Conservation (phyloP, 2,888 invertebrate genomes). For the Lepidochitona cinerea region DNA sequence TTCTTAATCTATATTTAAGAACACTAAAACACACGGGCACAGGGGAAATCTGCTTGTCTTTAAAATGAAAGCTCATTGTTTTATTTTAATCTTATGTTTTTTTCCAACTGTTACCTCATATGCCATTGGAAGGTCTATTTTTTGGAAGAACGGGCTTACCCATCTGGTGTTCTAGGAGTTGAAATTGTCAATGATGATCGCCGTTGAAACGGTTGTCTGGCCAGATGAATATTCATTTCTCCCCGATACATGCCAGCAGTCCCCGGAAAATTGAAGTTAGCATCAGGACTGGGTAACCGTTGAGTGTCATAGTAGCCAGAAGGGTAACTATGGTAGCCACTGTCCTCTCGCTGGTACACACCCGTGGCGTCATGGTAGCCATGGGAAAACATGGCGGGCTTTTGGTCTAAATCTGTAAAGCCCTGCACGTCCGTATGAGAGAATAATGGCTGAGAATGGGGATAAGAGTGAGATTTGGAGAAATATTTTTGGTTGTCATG, state of each 20-base stretch:
- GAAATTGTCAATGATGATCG: slow-evolving; percentile 56
- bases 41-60: too few relatives aligned
- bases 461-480: slow-evolving; percentile 28
- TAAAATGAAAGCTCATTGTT: too few relatives aligned
- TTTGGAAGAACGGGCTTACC: slow-evolving; percentile 36
- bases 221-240: slow-evolving; percentile 42
- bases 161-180: slow-evolving; percentile 53
- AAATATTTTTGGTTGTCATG: slow-evolving; percentile 41
- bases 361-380: slow-evolving; percentile 36
- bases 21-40: too few relatives aligned
- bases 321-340: slow-evolving; percentile 44
- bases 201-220: slow-evolving; percentile 44
- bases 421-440: slow-evolving; percentile 11
- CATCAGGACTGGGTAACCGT: slow-evolving; percentile 27
- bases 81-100: too few relatives aligned
- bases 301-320: slow-evolving; percentile 46
- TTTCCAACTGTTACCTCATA: too few relatives aligned
- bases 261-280: slow-evolving; percentile 29
- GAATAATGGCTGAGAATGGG: slow-evolving; percentile 26
- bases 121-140: too few relatives aligned
- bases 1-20: too few relatives aligned
- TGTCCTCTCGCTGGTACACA: slow-evolving; percentile 36
- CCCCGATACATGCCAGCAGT: slow-evolving; percentile 37
- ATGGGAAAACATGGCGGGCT: slow-evolving; percentile 38
- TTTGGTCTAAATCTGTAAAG: slow-evolving; percentile 43